phyloP scores from a whole-genome alignment of 2,797 vertebrate species.

The Streptopelia turtur region DNA sequence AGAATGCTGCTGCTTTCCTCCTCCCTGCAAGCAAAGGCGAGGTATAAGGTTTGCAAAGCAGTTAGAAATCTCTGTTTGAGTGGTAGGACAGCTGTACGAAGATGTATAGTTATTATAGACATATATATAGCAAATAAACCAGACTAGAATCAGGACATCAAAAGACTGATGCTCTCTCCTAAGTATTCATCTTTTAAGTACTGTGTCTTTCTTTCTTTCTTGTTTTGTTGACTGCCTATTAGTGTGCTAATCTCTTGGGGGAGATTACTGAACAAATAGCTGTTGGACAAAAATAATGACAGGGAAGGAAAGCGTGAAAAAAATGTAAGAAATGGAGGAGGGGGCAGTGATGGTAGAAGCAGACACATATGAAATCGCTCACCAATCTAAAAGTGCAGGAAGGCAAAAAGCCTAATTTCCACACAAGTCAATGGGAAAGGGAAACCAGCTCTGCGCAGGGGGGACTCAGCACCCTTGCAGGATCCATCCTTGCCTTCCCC shows the following conservation, averaged over 20 bases:
- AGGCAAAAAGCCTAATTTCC: neutral
- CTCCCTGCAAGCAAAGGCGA: neutral
- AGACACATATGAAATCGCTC: neutral
- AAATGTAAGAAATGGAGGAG: neutral
- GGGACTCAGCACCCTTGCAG: neutral
- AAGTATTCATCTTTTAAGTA: slow-evolving; percentile 67
- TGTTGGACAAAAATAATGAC: slow-evolving; percentile 68
- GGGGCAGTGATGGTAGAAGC: neutral
- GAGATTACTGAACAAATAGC: slow-evolving; percentile 70
- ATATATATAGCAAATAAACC: slow-evolving; percentile 70
- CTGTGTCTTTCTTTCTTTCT: slow-evolving; percentile 63
- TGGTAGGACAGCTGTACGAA: slow-evolving; percentile 29
- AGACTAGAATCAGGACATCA: slow-evolving; percentile 62
- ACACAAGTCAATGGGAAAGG: neutral
- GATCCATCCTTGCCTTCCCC: neutral
- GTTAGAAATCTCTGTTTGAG: neutral
- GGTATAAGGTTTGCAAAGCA: neutral
- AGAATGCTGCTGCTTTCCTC: neutral
- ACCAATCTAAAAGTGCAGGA: neutral
- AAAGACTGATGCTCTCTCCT: slow-evolving; percentile 62
- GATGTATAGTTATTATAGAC: slow-evolving; percentile 64
- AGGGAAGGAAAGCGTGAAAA: slow-evolving; percentile 7
- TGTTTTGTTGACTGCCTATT: slow-evolving; percentile 70
- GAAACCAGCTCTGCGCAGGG: neutral
- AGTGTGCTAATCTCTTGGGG: slow-evolving; percentile 65